Conservation (phyloP, 2,888 invertebrate species). For the Thumatha senex region DNA sequence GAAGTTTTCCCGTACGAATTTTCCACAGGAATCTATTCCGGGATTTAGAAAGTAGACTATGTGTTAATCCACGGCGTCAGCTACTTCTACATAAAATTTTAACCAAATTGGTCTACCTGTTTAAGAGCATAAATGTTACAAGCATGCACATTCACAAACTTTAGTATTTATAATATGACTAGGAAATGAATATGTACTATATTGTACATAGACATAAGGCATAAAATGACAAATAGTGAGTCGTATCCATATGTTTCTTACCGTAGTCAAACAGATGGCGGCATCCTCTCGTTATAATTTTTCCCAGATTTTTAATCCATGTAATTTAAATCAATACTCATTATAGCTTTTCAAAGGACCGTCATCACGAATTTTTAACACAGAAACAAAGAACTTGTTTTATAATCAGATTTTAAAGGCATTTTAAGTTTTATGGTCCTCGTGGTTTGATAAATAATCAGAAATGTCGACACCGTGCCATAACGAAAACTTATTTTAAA, state of each 20-base stretch:
- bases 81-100: too few relatives aligned
- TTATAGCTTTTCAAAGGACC: slow-evolving; percentile 79
- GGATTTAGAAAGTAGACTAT: too few relatives aligned
- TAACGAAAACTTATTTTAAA: slow-evolving; percentile 51
- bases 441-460: slow-evolving; percentile 69
- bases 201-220: too few relatives aligned
- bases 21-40: too few relatives aligned
- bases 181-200: too few relatives aligned
- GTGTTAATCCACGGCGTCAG: too few relatives aligned
- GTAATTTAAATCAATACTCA: slow-evolving; percentile 83
- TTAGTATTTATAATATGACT: too few relatives aligned
- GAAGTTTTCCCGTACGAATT: too few relatives aligned
- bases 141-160: too few relatives aligned
- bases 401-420: slow-evolving; percentile 78
- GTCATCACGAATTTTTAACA: slow-evolving; percentile 74
- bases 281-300: slow-evolving; percentile 78
- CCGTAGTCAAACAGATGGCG: slow-evolving; percentile 57
- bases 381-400: slow-evolving; percentile 77
- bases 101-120: too few relatives aligned
- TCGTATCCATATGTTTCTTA: slow-evolving; percentile 51
- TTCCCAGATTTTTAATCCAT: slow-evolving; percentile 79
- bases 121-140: too few relatives aligned
- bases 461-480: slow-evolving; percentile 58
- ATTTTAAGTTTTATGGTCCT: slow-evolving; percentile 75
- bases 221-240: neutral